These are phyloP conservation scores for Caprella mutica DNA, from an alignment of 2,888 invertebrate genomes.

Conservation along the genomic window DNA sequence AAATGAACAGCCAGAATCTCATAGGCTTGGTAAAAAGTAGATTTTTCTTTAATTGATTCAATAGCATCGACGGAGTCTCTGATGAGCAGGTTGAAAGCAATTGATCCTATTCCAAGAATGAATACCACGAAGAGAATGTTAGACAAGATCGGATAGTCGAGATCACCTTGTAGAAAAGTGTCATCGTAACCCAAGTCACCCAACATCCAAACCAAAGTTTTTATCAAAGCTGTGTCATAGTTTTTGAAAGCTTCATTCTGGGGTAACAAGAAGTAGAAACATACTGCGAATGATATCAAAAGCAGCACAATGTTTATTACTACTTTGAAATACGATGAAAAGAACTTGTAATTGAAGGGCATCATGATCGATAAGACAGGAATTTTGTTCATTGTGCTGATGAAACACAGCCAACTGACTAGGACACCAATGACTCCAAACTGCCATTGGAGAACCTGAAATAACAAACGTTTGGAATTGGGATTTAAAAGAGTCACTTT, in stretches of 20 bases:
- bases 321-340: conserved; percentile 3
- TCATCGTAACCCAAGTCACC: conserved; percentile 21
- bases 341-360: neutral
- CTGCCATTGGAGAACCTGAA: conserved; percentile 14
- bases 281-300: conserved; percentile 9
- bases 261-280: conserved; percentile 14
- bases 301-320: conserved; percentile 9
- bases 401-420: conserved; percentile 7
- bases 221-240: conserved; percentile 11
- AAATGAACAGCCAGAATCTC: conserved; percentile 12
- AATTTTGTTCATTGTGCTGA: conserved; percentile 13
- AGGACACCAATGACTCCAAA: conserved; percentile 14
- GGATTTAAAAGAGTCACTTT: too few relatives aligned
- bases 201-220: conserved; percentile 20
- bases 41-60: neutral
- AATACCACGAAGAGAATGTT: conserved; percentile 15
- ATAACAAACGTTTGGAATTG: too few relatives aligned
- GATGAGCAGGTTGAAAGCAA: conserved; percentile 14
- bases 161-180: conserved; percentile 5
- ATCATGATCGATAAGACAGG: conserved; percentile 13
- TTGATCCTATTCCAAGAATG: conserved; percentile 10
- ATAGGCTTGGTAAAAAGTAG: neutral
- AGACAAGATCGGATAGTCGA: conserved; percentile 9
- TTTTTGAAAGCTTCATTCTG: conserved; percentile 3
- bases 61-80: neutral